Conservation (phyloP, 2,113 vertebrate genomes). For the Pelecanoides urinatrix region DNA sequence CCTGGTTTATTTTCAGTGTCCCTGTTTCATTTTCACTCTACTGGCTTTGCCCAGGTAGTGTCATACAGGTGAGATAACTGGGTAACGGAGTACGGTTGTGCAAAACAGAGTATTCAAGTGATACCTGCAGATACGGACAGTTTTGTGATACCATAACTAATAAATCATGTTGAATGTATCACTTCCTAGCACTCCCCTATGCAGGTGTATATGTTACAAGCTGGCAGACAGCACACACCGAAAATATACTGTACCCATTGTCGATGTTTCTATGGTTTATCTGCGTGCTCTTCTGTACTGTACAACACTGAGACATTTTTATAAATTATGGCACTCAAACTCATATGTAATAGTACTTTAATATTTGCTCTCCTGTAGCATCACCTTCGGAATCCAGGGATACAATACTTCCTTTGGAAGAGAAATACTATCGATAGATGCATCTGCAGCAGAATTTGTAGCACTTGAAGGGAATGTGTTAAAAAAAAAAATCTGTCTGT, state of each 20-base stretch:
- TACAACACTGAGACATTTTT: not conserved
- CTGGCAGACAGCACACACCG: not conserved
- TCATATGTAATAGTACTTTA: not conserved
- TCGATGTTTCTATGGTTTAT: slow-evolving; percentile 20
- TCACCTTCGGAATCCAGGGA: slow-evolving; percentile 1
- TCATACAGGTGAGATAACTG: not conserved
- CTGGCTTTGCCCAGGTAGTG: not conserved
- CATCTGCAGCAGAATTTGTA: slow-evolving; percentile 11
- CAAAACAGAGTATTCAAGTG: not conserved
- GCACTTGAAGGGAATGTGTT: not conserved
- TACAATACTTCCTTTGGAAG: slow-evolving; percentile 19
- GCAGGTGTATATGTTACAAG: not conserved
- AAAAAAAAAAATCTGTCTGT: not conserved
- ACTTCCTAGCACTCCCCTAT: not conserved
- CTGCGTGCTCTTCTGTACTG: not conserved
- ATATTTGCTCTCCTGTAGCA: not conserved
- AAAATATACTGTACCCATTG: not conserved
- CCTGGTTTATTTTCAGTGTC: not conserved
- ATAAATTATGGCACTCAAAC: slow-evolving; percentile 3
- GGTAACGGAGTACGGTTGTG: not conserved
- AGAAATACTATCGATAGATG: not conserved
- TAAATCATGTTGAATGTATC: not conserved
- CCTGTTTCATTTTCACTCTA: not conserved
- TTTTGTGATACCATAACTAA: not conserved
- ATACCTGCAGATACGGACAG: not conserved